These are phyloP conservation scores for Tetanocera ferruginea DNA, from an alignment of 2,888 invertebrate genomes.

Conservation along the genomic window DNA sequence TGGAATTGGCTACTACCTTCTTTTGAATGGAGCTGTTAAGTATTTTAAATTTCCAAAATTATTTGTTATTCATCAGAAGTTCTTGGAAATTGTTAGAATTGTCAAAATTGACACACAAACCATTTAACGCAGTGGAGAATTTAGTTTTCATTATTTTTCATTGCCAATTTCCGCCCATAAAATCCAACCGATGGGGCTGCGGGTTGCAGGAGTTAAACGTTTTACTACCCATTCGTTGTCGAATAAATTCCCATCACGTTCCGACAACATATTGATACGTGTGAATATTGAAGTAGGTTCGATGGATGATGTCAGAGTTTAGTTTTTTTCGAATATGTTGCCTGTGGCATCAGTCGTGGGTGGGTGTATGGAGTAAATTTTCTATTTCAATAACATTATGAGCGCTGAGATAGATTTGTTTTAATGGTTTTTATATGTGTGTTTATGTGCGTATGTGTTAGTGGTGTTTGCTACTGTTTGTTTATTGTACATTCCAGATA, in stretches of 20 bases:
- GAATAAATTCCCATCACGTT: constrained; percentile 35
- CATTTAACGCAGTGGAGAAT: constrained; percentile 31
- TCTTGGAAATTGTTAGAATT: not conserved
- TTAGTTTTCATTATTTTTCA: constrained; percentile 38
- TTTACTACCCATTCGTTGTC: constrained; percentile 6
- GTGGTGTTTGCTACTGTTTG: not conserved
- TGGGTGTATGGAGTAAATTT: constrained; percentile 7
- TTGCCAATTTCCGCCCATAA: constrained; percentile 38
- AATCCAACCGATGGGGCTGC: not conserved
- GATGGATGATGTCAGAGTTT: constrained; percentile 8
- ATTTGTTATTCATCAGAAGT: not conserved
- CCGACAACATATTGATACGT: constrained; percentile 34
- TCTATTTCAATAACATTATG: constrained; percentile 30
- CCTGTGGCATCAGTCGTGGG: not conserved
- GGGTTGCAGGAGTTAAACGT: not conserved
- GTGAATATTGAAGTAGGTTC: constrained; percentile 33
- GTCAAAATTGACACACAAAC: not conserved
- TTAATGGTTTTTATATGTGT: constrained; percentile 14
- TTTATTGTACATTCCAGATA: constrained; percentile 14
- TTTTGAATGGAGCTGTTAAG: not conserved
- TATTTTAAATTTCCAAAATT: not conserved
- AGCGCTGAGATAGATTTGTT: constrained; percentile 19
- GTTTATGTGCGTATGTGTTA: not conserved
- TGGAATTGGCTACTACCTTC: not conserved
- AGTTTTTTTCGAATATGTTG: not conserved